Evolutionary conservation across 2,888 invertebrate genomes (phyloP), one percentile per base, ranked within the genome.

Genomic region (Xylophagus ater): DNA sequence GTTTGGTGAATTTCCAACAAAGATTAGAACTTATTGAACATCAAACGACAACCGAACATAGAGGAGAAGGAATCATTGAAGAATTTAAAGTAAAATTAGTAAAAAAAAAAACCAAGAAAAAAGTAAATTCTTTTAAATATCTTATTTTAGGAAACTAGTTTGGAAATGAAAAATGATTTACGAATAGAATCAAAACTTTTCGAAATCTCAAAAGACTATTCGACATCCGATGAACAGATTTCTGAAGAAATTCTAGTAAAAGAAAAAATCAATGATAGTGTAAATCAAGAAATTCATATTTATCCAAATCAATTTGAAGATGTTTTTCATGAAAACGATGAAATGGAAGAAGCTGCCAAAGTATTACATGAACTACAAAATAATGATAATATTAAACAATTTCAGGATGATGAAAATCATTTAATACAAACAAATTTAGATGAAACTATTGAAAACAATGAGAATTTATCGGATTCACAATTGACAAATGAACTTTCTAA

Each of bases 21-120:
- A 66, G 71, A 42, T 60, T 70, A 4, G 59, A 57, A 34, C 68
- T 78, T 47, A 61, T 60, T 14, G 52, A 67, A 12, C 81, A 82
- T 59, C 78, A 79, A 55, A 60, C 62, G 39, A 58, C 66, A 34
- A 59, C 61, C 1, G 61, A 60, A 1, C 81, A 81, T 51, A 51
- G 47, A 7, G 77, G 74, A 0, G 69, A 72, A 49, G 67, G 63
- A 7, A 51, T 65, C 10, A 55, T 66, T 41, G 69, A 69, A 37
- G 43, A 13, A 7, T 26, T 37, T 20, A 7, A 17, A 10, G 40
- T 34, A 19, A 6, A n/a, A 26, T 8, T 5, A 26, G 26, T 23
- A 8, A n/a, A n/a, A n/a, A n/a, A n/a, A n/a, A n/a, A n/a, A n/a
- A n/a, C n/a, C n/a, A n/a, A n/a, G n/a, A n/a, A n/a, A n/a, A n/a